phyloP scores from a whole-genome alignment of 2,888 invertebrate species.

The Dusona sp. region DNA sequence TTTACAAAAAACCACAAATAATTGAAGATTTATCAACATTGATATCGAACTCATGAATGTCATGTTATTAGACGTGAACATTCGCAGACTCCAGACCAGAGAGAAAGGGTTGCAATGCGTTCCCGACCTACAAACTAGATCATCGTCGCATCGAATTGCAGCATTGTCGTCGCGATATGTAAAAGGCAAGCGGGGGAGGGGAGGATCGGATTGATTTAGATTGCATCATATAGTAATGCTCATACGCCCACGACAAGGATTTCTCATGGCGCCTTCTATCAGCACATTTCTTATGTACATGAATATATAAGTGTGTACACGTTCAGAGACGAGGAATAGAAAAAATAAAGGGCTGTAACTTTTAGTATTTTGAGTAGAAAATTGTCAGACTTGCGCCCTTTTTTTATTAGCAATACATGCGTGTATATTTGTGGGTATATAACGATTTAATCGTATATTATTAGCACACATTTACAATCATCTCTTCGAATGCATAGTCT shows the following conservation, averaged over 20 bases:
- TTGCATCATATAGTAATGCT: slow-evolving; percentile 70
- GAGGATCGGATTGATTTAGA: slow-evolving; percentile 23
- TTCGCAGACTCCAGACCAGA: background rate
- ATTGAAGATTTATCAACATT: background rate
- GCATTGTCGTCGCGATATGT: slow-evolving; percentile 68
- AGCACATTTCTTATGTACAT: slow-evolving; percentile 55
- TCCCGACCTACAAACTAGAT: slow-evolving; percentile 75
- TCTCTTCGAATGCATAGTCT: slow-evolving; percentile 46
- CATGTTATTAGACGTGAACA: background rate
- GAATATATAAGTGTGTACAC: slow-evolving; percentile 12
- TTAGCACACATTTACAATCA: slow-evolving; percentile 50
- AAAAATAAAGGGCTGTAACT: background rate
- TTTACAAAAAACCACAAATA: background rate
- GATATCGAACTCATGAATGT: background rate
- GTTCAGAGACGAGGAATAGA: background rate
- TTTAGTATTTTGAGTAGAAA: background rate
- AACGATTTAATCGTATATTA: slow-evolving; percentile 52
- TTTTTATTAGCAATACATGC: background rate
- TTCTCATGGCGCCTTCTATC: slow-evolving; percentile 77
- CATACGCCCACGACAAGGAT: slow-evolving; percentile 78
- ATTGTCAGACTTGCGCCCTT: background rate
- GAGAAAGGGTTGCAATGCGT: slow-evolving; percentile 64
- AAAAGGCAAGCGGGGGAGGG: background rate
- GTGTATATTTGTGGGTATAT: background rate
- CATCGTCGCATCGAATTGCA: slow-evolving; percentile 71